Evolutionary conservation across 35 echinoderm and acorn worm species (phyloP).

Genomic region (Chiridota heheva): DNA sequence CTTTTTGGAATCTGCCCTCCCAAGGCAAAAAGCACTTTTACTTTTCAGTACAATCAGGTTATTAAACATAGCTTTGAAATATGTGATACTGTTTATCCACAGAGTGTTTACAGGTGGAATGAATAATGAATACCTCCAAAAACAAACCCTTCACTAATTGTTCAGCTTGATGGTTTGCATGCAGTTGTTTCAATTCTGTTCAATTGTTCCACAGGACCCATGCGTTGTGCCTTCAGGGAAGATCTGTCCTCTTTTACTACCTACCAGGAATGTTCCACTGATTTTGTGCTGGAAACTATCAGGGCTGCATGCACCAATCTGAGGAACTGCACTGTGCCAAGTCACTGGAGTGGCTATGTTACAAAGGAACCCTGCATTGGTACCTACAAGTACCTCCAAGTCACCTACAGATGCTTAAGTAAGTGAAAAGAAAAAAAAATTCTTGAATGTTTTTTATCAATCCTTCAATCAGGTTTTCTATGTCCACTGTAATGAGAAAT

Average conservation of each 20-base stretch:
- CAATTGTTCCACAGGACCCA: not conserved
- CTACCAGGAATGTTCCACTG: conserved; percentile 56
- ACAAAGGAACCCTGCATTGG: conserved; percentile 63
- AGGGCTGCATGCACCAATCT: conserved; percentile 57
- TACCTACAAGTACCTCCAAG: conserved; percentile 80
- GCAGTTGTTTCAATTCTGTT: too few species aligned
- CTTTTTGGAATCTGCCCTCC: too few species aligned
- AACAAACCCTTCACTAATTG: too few species aligned
- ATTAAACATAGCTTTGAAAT: too few species aligned
- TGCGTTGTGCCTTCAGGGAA: conserved; percentile 62
- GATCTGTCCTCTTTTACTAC: conserved; percentile 26
- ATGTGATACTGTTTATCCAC: too few species aligned
- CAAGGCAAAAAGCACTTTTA: too few species aligned
- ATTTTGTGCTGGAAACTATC: conserved; percentile 37
- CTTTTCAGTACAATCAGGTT: too few species aligned
- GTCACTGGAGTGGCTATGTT: conserved; percentile 69
- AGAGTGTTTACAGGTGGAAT: too few species aligned
- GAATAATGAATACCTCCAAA: too few species aligned
- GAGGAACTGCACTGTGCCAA: conserved; percentile 74
- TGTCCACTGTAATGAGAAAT: not conserved
- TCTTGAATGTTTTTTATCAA: not conserved
- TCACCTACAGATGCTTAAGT: conserved; percentile 93
- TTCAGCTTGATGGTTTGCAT: too few species aligned
- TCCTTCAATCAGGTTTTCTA: not conserved
- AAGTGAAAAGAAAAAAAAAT: conserved; percentile 23